Percentiles rank a stretch among this genome's conserved stretches.
These are phyloP conservation scores for Limnephilus auricula DNA, from an alignment of 2,888 invertebrate species.

Conservation along the genomic window DNA sequence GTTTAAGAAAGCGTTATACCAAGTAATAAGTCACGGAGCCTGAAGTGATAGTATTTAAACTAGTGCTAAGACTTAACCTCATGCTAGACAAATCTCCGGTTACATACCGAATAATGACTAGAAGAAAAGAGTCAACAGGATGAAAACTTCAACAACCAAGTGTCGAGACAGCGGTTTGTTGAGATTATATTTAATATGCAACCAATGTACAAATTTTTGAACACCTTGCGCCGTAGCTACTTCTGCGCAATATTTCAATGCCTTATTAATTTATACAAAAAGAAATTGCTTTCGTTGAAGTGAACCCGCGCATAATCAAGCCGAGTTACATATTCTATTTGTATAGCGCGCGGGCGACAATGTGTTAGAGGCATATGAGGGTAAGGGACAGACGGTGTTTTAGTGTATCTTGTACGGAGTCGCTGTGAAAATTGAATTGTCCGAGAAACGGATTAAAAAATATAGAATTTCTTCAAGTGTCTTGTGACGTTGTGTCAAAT, in stretches of 20 bases:
- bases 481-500: conserved; percentile 65
- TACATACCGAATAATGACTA: conserved; percentile 3
- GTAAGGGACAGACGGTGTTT: not conserved
- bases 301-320: not conserved
- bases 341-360: not conserved
- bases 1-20: conserved; percentile 73
- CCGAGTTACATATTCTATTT: conserved; percentile 16
- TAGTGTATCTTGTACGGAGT: not conserved
- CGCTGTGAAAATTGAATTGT: conserved; percentile 30
- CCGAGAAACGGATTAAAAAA: conserved; percentile 50
- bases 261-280: conserved; percentile 37
- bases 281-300: conserved; percentile 14
- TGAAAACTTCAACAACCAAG: not conserved
- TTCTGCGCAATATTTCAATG: conserved; percentile 20
- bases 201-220: conserved; percentile 39
- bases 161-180: not conserved
- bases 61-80: conserved; percentile 39
- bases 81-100: conserved; percentile 3
- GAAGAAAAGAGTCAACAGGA: not conserved
- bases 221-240: conserved; percentile 28
- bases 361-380: not conserved
- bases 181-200: conserved; percentile 25
- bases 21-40: conserved; percentile 53
- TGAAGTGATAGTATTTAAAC: conserved; percentile 33
- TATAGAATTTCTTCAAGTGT: conserved; percentile 62